phyloP scores from a whole-genome alignment of 2,888 invertebrate genomes.

The Pyrochroa serraticornis region DNA sequence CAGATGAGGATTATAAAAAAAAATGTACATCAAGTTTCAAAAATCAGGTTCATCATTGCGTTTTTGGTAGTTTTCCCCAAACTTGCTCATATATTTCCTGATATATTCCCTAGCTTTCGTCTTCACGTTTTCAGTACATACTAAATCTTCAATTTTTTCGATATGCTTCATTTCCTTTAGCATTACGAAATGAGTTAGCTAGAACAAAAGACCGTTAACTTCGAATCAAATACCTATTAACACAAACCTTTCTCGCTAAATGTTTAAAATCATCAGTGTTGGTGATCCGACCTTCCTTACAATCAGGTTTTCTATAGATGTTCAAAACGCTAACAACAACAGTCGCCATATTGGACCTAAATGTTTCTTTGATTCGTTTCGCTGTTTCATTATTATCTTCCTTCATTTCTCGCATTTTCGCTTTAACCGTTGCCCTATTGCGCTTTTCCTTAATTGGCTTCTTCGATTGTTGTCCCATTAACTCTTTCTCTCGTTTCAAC shows the following conservation, averaged over 20 bases:
- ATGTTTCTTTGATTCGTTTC: conserved; percentile 82
- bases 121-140: conserved; percentile 90
- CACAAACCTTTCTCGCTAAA: conserved; percentile 85
- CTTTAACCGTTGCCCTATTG: conserved; percentile 45
- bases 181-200: conserved; percentile 96
- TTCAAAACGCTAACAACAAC: conserved; percentile 87
- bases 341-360: conserved; percentile 78
- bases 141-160: conserved; percentile 81
- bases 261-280: conserved; percentile 94
- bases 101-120: conserved; percentile 95
- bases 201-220: conserved; percentile 47
- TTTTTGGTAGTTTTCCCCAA: conserved; percentile 79
- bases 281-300: conserved; percentile 82
- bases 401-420: conserved; percentile 52
- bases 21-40: conserved; percentile 18
- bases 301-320: conserved; percentile 85
- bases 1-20: conserved; percentile 23
- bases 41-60: conserved; percentile 66
- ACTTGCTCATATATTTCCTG: conserved; percentile 94
- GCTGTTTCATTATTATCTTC: conserved; percentile 61
- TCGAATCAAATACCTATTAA: not conserved
- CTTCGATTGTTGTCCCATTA: conserved; percentile 55
- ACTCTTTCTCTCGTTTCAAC: conserved; percentile 70
- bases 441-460: conserved; percentile 41
- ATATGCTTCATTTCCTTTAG: conserved; percentile 94